Conservation (phyloP, 2,888 invertebrate species). For the Ectobius pallidus region DNA sequence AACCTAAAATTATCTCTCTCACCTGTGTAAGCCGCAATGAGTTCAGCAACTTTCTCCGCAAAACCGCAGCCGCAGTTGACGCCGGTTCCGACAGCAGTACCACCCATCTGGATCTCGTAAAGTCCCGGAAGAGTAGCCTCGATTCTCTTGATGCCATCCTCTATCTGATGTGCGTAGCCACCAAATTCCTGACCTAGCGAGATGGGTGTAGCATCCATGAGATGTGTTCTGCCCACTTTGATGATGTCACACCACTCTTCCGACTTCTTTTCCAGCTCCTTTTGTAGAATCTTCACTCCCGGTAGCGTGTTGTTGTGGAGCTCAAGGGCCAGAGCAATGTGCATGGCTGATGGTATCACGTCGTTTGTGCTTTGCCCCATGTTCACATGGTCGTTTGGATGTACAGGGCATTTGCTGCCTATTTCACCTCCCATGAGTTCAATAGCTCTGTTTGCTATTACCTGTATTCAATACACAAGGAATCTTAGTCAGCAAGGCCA, state of each 20-base stretch:
- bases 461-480: too few relatives aligned
- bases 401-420: slow-evolving; percentile 93
- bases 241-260: slow-evolving; percentile 79
- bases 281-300: slow-evolving; percentile 71
- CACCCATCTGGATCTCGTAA: slow-evolving; percentile 91
- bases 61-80: slow-evolving; percentile 94
- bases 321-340: slow-evolving; percentile 93
- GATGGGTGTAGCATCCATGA: slow-evolving; percentile 93
- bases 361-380: slow-evolving; percentile 99
- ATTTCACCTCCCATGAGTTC: slow-evolving; percentile 86
- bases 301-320: slow-evolving; percentile 83
- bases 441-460: slow-evolving; percentile 89
- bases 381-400: slow-evolving; percentile 99
- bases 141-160: slow-evolving; percentile 84
- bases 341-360: slow-evolving; percentile 99
- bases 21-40: slow-evolving; percentile 80
- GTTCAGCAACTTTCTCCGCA: slow-evolving; percentile 89
- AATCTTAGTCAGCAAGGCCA: too few relatives aligned
- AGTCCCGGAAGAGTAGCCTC: slow-evolving; percentile 81
- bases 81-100: slow-evolving; percentile 98
- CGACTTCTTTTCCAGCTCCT: slow-evolving; percentile 76
- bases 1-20: too few relatives aligned
- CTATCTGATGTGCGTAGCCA: slow-evolving; percentile 82
- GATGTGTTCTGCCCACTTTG: slow-evolving; percentile 83
- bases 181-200: slow-evolving; percentile 98